Evolutionary conservation across 1,140 invertebrate genomes (phyloP).

Genomic region (Pomacea maculata): DNA sequence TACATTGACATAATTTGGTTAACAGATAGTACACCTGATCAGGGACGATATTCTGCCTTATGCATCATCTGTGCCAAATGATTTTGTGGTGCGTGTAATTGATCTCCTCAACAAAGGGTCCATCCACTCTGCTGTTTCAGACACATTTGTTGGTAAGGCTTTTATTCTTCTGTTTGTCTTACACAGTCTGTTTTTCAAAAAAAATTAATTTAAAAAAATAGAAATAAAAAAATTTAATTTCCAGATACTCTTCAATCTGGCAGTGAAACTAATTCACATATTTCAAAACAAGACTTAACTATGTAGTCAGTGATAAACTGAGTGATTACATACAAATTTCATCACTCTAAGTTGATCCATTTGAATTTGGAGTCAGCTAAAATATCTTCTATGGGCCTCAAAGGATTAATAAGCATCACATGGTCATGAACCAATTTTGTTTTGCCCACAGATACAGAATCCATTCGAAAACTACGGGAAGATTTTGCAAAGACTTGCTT

Average conservation of each 20-base stretch:
- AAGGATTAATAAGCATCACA: too few species aligned
- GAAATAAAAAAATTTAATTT: too few species aligned
- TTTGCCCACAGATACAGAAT: conserved; percentile 76
- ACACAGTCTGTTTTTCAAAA: too few species aligned
- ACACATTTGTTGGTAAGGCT: conserved; percentile 65
- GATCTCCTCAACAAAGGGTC: conserved; percentile 92
- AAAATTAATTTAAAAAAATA: too few species aligned
- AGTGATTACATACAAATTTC: too few species aligned
- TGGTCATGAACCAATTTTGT: neutral
- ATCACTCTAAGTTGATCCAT: too few species aligned
- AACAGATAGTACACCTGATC: conserved; percentile 84
- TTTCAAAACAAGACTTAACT: too few species aligned
- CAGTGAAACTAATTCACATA: too few species aligned
- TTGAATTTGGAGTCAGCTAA: too few species aligned
- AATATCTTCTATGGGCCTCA: too few species aligned
- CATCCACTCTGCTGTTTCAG: conserved; percentile 84
- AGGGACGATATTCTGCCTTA: conserved; percentile 86
- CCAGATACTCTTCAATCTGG: too few species aligned
- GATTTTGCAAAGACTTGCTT: conserved; percentile 97
- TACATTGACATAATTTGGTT: conserved; percentile 8
- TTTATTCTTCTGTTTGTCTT: neutral
- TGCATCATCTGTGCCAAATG: conserved; percentile 80
- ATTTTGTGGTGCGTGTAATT: conserved; percentile 88
- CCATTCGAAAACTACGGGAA: conserved; percentile 85
- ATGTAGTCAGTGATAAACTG: too few species aligned